These are phyloP conservation scores for Piaya cayana DNA, from an alignment of 2,113 vertebrate genomes.

Conservation along the genomic window DNA sequence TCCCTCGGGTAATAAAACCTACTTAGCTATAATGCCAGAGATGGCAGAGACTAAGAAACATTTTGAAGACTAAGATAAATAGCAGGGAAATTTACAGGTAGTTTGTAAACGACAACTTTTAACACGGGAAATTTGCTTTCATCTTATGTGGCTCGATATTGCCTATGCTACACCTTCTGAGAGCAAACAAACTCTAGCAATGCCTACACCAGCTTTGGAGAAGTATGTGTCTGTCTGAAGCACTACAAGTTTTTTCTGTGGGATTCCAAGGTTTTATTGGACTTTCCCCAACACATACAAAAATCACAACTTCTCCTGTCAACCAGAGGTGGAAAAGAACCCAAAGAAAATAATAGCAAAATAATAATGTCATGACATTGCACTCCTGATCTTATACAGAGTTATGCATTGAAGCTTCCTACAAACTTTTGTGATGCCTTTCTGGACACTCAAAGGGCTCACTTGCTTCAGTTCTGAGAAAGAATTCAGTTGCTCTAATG, in stretches of 20 bases:
- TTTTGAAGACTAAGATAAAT: conserved; percentile 8
- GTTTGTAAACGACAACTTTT: background rate
- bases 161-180: background rate
- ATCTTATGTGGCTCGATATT: background rate
- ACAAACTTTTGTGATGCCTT: background rate
- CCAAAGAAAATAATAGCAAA: background rate
- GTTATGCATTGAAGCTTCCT: background rate
- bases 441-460: background rate
- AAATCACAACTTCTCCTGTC: background rate
- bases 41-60: background rate
- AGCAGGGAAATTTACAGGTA: background rate
- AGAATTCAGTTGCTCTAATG: background rate
- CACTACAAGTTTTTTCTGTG: background rate
- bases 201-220: background rate
- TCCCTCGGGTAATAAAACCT: background rate
- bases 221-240: background rate
- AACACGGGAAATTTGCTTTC: background rate
- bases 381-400: background rate
- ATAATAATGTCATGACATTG: background rate
- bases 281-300: background rate
- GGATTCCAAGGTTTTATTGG: background rate
- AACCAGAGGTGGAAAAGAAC: background rate
- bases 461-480: background rate
- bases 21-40: background rate
- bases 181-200: background rate